Conservation (phyloP, 2,888 invertebrate genomes). For the Drosophila kambysellisi region DNA sequence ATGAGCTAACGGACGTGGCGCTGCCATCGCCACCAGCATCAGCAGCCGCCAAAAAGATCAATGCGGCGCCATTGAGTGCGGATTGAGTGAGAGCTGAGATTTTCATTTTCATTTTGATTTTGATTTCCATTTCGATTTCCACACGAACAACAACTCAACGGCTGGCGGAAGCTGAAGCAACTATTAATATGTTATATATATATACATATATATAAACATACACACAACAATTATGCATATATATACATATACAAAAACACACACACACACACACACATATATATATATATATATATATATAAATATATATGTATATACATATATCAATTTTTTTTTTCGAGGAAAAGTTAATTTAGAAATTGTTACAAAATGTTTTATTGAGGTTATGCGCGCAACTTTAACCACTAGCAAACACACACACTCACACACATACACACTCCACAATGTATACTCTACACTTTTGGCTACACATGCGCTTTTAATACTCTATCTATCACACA, state of each 20-base stretch:
- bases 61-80: conserved; percentile 61
- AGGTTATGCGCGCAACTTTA: conserved; percentile 67
- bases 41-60: conserved; percentile 54
- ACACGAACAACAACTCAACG: conserved; percentile 19
- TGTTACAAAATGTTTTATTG: conserved; percentile 74
- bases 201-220: conserved; percentile 16
- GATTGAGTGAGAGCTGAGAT: conserved; percentile 62
- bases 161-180: conserved; percentile 21
- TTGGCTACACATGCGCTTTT: conserved; percentile 16
- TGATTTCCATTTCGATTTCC: conserved; percentile 16
- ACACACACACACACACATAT: not conserved
- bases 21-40: conserved; percentile 45
- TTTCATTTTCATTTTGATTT: too few relatives aligned
- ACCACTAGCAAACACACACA: conserved; percentile 16
- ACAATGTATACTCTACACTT: conserved; percentile 10
- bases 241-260: conserved; percentile 12
- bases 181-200: conserved; percentile 33
- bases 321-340: conserved; percentile 53
- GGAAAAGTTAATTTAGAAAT: conserved; percentile 68
- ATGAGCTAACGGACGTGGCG: conserved; percentile 60
- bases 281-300: conserved; percentile 39
- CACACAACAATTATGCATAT: conserved; percentile 11
- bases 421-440: conserved; percentile 2
- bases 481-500: conserved; percentile 17
- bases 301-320: conserved; percentile 31